These are phyloP conservation scores for Pogona vitticeps DNA, from an alignment of 2,113 vertebrate genomes.

Conservation along the genomic window DNA sequence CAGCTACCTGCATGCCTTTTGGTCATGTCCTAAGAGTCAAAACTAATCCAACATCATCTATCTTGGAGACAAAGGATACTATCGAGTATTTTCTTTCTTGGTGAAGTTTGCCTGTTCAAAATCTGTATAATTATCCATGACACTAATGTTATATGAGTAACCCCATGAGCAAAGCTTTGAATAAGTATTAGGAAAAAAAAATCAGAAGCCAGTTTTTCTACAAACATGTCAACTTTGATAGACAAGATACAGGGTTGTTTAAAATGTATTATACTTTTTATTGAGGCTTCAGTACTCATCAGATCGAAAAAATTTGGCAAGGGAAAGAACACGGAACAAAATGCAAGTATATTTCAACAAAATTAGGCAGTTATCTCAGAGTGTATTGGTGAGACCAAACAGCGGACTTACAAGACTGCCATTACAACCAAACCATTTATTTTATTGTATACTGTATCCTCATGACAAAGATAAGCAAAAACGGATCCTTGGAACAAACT, in stretches of 20 bases:
- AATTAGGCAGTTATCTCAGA: background rate
- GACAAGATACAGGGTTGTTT: background rate
- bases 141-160: background rate
- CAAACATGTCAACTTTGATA: background rate
- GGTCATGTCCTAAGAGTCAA: background rate
- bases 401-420: background rate
- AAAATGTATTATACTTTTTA: slow-evolving; percentile 25
- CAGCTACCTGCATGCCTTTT: no score
- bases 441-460: background rate
- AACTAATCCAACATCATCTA: background rate
- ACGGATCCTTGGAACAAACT: background rate
- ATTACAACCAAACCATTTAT: background rate
- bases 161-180: background rate
- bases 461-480: background rate
- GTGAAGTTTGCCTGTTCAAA: background rate
- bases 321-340: background rate
- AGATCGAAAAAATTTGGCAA: background rate
- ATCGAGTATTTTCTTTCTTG: background rate
- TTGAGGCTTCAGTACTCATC: slow-evolving; percentile 1
- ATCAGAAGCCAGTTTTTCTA: background rate
- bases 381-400: background rate
- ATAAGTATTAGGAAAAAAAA: no score
- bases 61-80: background rate
- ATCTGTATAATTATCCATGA: background rate
- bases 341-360: background rate